These are phyloP conservation scores for Sipha flava DNA, from an alignment of 1,140 invertebrate genomes.

Conservation along the genomic window DNA sequence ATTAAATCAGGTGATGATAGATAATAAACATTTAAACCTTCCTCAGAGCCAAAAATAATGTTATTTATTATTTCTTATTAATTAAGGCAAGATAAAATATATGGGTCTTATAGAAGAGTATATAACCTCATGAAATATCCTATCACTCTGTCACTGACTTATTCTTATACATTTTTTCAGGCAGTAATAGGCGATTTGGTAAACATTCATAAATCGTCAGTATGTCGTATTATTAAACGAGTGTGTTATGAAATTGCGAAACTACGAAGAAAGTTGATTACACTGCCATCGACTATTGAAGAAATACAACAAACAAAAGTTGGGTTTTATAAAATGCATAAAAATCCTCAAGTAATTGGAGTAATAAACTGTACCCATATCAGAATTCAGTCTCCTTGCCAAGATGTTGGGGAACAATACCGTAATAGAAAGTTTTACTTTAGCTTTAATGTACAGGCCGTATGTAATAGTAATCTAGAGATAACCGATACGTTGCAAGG, in stretches of 20 bases:
- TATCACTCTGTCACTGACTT: no score
- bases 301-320: slow-evolving; percentile 34
- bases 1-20: background rate
- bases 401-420: slow-evolving; percentile 42
- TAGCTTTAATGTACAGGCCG: slow-evolving; percentile 45
- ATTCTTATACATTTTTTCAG: background rate
- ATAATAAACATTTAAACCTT: background rate
- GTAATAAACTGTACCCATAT: slow-evolving; percentile 45
- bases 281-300: slow-evolving; percentile 36
- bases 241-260: background rate
- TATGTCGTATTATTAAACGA: slow-evolving; percentile 2
- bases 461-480: slow-evolving; percentile 41
- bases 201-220: background rate
- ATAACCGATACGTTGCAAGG: slow-evolving; percentile 43
- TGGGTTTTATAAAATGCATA: slow-evolving; percentile 41
- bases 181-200: background rate
- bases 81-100: no score
- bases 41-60: background rate
- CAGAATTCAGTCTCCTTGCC: slow-evolving; percentile 40
- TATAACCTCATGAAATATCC: no score
- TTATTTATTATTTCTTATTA: background rate
- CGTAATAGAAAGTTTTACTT: slow-evolving; percentile 45
- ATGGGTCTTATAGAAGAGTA: no score
- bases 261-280: slow-evolving; percentile 33
- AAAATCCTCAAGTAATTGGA: slow-evolving; percentile 43